Conservation (phyloP, 2,797 vertebrate genomes). For the Myoxocephalus aenaeus region DNA sequence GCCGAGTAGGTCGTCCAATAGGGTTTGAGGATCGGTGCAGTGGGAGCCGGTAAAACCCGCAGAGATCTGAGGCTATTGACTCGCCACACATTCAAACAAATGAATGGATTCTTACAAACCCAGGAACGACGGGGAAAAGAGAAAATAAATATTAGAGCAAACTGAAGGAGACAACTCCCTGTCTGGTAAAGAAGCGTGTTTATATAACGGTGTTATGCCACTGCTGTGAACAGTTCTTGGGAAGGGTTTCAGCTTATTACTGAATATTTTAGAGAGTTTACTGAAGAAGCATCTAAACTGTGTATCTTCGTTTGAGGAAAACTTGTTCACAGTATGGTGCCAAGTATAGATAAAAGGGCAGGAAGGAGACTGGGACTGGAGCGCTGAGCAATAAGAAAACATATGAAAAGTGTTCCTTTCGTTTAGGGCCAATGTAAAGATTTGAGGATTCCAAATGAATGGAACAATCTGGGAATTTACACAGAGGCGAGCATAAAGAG, state of each 20-base stretch:
- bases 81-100: conserved; percentile 1
- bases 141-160: conserved; percentile 14
- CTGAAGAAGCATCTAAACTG: conserved; percentile 10
- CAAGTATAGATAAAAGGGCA: conserved; percentile 2
- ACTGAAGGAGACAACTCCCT: not conserved
- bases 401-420: not conserved
- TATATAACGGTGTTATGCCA: conserved; percentile 39
- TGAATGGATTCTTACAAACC: conserved; percentile 5
- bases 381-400: not conserved
- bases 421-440: not conserved
- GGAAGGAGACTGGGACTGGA: not conserved
- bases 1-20: conserved; percentile 42
- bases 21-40: conserved; percentile 17
- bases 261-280: conserved; percentile 35
- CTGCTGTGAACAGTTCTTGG: conserved; percentile 10
- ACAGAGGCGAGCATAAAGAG: not conserved
- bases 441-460: too few species aligned
- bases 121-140: conserved; percentile 6
- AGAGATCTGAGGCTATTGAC: conserved; percentile 34
- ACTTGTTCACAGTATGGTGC: conserved; percentile 17
- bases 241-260: conserved; percentile 36
- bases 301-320: conserved; percentile 2
- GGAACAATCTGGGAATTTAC: not conserved
- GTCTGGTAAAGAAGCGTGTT: conserved; percentile 6
- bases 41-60: conserved; percentile 41